Percentiles rank a stretch among this genome's conserved stretches.
Conservation (phyloP, 2,888 invertebrate genomes). For the Siphlonurus alternatus region DNA sequence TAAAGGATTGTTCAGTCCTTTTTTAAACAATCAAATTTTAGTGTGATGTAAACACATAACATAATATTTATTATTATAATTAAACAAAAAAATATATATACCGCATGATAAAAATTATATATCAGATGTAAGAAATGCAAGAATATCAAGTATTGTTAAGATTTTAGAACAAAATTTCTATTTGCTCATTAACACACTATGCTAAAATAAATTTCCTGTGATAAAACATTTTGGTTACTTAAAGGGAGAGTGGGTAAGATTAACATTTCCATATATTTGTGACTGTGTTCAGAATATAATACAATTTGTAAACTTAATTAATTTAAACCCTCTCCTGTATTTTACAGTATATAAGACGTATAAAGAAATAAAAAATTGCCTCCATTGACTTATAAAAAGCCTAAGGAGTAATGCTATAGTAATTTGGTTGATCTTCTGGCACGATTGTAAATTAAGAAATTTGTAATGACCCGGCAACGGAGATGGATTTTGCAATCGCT, state of each 20-base stretch:
- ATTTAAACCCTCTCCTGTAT: neutral
- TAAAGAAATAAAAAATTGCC: neutral
- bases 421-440: neutral
- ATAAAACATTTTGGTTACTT: neutral
- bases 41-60: neutral
- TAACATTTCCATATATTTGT: neutral
- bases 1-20: neutral
- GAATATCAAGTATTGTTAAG: neutral
- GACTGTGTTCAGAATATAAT: neutral
- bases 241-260: neutral
- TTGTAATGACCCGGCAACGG: neutral
- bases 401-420: neutral
- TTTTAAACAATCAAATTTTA: neutral
- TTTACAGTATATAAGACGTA: neutral
- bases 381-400: neutral
- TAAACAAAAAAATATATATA: no score
- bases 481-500: neutral
- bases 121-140: neutral
- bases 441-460: neutral
- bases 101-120: no score
- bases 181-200: neutral
- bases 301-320: neutral
- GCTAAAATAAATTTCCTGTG: neutral
- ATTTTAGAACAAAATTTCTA: neutral
- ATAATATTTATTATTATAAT: neutral